Evolutionary conservation across 1,140 invertebrate species (phyloP), one percentile per base, ranked within the genome.

Genomic region (Gryllus bimaculatus): DNA sequence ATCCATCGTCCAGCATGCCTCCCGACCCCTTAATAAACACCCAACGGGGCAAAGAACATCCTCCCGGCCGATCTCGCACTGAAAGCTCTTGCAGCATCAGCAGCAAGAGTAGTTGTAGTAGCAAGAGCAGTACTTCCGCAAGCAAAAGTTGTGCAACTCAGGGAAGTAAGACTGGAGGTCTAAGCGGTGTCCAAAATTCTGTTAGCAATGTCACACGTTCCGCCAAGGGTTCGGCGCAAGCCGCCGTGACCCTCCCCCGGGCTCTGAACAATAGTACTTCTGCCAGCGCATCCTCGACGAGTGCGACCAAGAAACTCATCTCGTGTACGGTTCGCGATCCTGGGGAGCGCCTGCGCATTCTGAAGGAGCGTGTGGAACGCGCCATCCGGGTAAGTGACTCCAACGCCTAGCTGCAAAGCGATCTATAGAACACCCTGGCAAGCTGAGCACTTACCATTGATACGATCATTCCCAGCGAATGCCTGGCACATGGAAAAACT

Each of bases 341-440:
- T 13, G 20, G 76, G 13, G 47, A 48, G 5, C 47, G 47, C 18
- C 47, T 77, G 47, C 76, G 12, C 47, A 48, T 20, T 13, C 18
- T 77, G 20, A 77, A 20, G 47, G 76, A 77, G 0, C 18, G 18
- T 7, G 76, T 77, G 47, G 76, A 77, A 20, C 47, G 76, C 7
- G 76, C 76, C 13, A 48, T 77, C 47, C 39, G 76, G 76, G 76
- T 77, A 48, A 48, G 76, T 49, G 48, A 20, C 21, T 15, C n/a
- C 39, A 20, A 8, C 12, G 39, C 39, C 8, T 66, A 13, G 54
- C 54, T 13, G 7, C 54, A 66, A 66, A 66, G 54, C 10, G 7
- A 18, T 13, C 54, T 66, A 66, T 66, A 66, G 54, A 3, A 10
- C 54, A 1, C 7, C 7, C 54, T 13, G 10, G 3, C 0, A 66